Conservation (phyloP, 2,888 invertebrate species). For the Hyalella azteca region DNA sequence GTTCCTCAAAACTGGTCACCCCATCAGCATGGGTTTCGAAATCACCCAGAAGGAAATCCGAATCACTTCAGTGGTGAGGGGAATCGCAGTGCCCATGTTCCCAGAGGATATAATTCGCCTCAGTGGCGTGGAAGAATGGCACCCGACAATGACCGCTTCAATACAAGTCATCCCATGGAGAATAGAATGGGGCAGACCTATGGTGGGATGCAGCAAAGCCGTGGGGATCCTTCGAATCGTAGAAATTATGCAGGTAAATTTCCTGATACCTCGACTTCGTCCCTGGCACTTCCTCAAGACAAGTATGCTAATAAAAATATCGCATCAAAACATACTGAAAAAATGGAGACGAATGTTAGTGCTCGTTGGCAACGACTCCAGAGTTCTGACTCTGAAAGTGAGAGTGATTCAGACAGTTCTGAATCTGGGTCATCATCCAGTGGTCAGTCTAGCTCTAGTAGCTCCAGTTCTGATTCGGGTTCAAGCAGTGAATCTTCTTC, state of each 20-base stretch:
- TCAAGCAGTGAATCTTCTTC: slow-evolving; percentile 52
- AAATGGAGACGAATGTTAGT: slow-evolving; percentile 51
- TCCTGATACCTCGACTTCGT: background rate
- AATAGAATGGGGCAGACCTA: background rate
- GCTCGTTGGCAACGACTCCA: slow-evolving; percentile 54
- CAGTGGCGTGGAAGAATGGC: background rate
- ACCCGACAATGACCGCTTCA: background rate
- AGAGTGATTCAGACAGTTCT: slow-evolving; percentile 51
- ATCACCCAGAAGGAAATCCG: background rate
- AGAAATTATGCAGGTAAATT: background rate
- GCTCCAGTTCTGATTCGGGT: slow-evolving; percentile 50
- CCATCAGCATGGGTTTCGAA: background rate
- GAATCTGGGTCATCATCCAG: slow-evolving; percentile 48
- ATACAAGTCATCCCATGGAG: background rate
- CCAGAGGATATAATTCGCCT: background rate
- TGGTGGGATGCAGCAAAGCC: background rate
- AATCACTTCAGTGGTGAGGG: background rate
- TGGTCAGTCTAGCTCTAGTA: slow-evolving; percentile 48
- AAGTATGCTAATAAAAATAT: slow-evolving; percentile 43
- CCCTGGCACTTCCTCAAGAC: slow-evolving; percentile 51
- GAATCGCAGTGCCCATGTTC: background rate
- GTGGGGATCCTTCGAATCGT: background rate
- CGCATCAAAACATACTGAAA: slow-evolving; percentile 38
- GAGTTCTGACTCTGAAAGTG: slow-evolving; percentile 49
- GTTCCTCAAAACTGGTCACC: background rate